A percentile compares a stretch with the other conserved stretches of the same genome.
Evolutionary conservation across 2,888 invertebrate species (phyloP).

Genomic region (Pollenia angustigena): DNA sequence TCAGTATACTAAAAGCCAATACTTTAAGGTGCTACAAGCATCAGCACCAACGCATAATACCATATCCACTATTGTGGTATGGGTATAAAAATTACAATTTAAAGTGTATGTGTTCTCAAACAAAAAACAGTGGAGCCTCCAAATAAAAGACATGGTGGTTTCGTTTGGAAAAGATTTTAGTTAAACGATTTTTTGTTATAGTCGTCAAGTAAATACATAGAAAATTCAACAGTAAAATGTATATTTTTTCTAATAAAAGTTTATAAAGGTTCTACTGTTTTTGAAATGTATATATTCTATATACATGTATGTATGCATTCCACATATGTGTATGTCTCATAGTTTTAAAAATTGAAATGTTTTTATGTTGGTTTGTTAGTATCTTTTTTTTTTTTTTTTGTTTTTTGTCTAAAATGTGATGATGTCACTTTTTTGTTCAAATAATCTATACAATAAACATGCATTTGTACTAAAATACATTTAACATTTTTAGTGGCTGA

Average conservation of each 20-base stretch:
- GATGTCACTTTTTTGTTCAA: constrained; percentile 40
- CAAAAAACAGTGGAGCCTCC: neutral
- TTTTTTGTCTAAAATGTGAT: constrained; percentile 24
- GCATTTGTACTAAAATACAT: constrained; percentile 29
- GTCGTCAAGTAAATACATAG: too few species aligned
- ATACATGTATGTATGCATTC: neutral
- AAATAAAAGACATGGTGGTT: neutral
- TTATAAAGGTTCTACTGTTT: neutral
- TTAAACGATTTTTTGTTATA: too few species aligned
- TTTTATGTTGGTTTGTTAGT: constrained; percentile 7
- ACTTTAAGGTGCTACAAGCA: too few species aligned
- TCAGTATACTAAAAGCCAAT: too few species aligned
- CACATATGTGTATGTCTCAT: neutral
- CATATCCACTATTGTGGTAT: too few species aligned
- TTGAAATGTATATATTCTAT: neutral
- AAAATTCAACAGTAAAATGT: too few species aligned
- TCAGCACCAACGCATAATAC: too few species aligned
- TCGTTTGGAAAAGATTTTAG: neutral
- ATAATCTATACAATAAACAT: constrained; percentile 26
- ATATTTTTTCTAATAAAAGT: too few species aligned
- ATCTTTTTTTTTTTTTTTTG: neutral
- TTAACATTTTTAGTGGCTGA: constrained; percentile 32
- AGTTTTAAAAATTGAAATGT: constrained; percentile 3
- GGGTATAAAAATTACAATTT: neutral
- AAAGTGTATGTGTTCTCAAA: neutral